Conservation (phyloP, 92 coral and sea anemone species). For the Zoanthus sansibaricus region DNA sequence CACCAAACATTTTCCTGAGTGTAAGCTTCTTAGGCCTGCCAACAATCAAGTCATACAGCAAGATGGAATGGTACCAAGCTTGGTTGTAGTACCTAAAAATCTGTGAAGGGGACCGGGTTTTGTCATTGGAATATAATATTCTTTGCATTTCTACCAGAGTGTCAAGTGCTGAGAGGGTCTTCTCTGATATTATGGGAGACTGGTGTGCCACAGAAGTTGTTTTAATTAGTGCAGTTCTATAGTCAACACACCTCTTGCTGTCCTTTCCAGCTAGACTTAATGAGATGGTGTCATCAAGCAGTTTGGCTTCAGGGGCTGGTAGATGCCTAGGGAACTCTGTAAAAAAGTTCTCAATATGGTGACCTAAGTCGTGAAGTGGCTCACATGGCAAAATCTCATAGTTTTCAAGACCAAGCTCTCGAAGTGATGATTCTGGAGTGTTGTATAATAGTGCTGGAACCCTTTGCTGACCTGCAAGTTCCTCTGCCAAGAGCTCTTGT, state of each 20-base stretch:
- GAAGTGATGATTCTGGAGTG: conserved; percentile 42
- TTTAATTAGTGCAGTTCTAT: conserved; percentile 35
- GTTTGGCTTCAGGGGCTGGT: conserved; percentile 9
- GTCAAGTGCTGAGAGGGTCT: conserved; percentile 11
- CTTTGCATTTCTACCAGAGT: conserved; percentile 51
- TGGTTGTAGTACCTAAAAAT: conserved; percentile 49
- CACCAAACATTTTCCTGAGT: conserved; percentile 59
- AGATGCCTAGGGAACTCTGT: conserved; percentile 35
- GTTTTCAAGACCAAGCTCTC: conserved; percentile 12
- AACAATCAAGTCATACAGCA: conserved; percentile 13
- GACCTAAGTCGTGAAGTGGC: conserved; percentile 65
- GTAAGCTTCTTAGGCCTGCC: conserved; percentile 38
- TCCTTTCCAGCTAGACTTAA: conserved; percentile 44
- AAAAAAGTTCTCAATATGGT: conserved; percentile 36
- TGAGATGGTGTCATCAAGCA: conserved; percentile 6
- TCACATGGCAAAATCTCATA: conserved; percentile 71
- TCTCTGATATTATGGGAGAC: conserved; percentile 11
- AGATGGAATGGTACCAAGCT: conserved; percentile 33
- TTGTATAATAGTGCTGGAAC: conserved; percentile 59
- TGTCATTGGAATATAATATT: conserved; percentile 33
- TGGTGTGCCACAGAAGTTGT: conserved; percentile 26
- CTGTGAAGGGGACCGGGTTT: conserved; percentile 21
- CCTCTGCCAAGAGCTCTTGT: conserved; percentile 2
- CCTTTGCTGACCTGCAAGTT: conserved; percentile 46
- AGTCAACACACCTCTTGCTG: conserved; percentile 38